Evolutionary conservation across 2,113 vertebrate species (phyloP).

Genomic region (Pyrgilauda ruficollis): DNA sequence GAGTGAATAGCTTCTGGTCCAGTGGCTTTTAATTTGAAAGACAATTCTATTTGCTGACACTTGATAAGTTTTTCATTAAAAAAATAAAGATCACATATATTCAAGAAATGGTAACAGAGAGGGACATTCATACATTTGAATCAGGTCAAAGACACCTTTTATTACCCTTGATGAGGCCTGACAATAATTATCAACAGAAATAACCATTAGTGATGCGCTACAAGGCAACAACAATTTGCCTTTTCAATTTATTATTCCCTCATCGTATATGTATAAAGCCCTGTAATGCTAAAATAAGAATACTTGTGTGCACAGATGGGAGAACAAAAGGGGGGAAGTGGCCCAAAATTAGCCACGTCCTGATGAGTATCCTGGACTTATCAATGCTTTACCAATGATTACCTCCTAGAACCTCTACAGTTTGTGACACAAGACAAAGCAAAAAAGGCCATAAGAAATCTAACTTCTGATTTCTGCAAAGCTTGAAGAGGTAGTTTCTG

Average conservation of each 20-base stretch:
- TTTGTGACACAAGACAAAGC: not conserved
- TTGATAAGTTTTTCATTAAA: not conserved
- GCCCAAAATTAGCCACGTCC: not conserved
- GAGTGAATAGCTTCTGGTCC: not conserved
- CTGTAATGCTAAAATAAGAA: not conserved
- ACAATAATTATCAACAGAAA: not conserved
- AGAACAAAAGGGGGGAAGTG: not conserved
- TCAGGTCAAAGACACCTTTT: not conserved
- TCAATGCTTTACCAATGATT: not conserved
- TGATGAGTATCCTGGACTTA: not conserved
- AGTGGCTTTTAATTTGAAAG: not conserved
- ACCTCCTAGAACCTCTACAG: not conserved
- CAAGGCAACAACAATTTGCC: not conserved
- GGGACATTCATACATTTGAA: not conserved
- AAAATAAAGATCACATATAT: not conserved
- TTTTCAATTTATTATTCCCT: not conserved
- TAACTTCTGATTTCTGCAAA: not conserved
- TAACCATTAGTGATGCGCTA: not conserved
- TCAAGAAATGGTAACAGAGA: not conserved
- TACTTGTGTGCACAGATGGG: not conserved
- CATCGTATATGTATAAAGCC: not conserved
- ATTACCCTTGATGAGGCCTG: not conserved
- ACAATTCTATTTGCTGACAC: not conserved
- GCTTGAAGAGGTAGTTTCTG: not conserved
- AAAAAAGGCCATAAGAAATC: not conserved